phyloP scores from a whole-genome alignment of 2,888 invertebrate species.

The Drosophila mercatorum region DNA sequence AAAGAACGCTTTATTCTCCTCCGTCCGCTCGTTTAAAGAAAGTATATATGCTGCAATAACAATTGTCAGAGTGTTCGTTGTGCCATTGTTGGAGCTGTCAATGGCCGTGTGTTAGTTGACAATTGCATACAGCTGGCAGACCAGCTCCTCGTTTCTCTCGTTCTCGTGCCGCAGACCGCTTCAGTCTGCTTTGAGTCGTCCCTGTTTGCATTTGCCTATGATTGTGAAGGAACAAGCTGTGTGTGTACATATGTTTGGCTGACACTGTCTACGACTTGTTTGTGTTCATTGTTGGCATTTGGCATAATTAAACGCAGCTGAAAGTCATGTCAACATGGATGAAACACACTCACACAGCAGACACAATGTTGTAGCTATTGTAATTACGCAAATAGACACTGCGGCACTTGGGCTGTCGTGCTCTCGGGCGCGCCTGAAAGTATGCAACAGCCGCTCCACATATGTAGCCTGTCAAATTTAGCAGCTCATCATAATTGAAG shows the following conservation, averaged over 20 bases:
- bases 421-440: slow-evolving; percentile 34
- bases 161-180: background rate
- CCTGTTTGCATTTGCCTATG: slow-evolving; percentile 51
- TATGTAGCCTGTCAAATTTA: slow-evolving; percentile 37
- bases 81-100: slow-evolving; percentile 67
- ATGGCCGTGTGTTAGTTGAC: slow-evolving; percentile 56
- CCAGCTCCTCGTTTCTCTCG: background rate
- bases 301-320: slow-evolving; percentile 72
- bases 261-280: slow-evolving; percentile 45
- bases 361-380: slow-evolving; percentile 24
- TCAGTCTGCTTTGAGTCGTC: slow-evolving; percentile 8
- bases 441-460: slow-evolving; percentile 28
- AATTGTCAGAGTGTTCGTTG: slow-evolving; percentile 61
- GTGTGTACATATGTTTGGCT: slow-evolving; percentile 32
- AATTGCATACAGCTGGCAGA: slow-evolving; percentile 58
- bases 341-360: slow-evolving; percentile 4
- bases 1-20: background rate
- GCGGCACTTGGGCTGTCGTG: slow-evolving; percentile 30
- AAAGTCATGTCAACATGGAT: slow-evolving; percentile 63
- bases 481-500: slow-evolving; percentile 56
- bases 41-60: slow-evolving; percentile 63
- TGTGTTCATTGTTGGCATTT: slow-evolving; percentile 69
- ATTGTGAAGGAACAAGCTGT: slow-evolving; percentile 46
- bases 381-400: slow-evolving; percentile 55
- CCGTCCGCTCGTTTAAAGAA: slow-evolving; percentile 49